A percentile compares a stretch with the other conserved stretches of the same genome.
Conservation (phyloP, 2,797 vertebrate species). For the Borostomias antarcticus region DNA sequence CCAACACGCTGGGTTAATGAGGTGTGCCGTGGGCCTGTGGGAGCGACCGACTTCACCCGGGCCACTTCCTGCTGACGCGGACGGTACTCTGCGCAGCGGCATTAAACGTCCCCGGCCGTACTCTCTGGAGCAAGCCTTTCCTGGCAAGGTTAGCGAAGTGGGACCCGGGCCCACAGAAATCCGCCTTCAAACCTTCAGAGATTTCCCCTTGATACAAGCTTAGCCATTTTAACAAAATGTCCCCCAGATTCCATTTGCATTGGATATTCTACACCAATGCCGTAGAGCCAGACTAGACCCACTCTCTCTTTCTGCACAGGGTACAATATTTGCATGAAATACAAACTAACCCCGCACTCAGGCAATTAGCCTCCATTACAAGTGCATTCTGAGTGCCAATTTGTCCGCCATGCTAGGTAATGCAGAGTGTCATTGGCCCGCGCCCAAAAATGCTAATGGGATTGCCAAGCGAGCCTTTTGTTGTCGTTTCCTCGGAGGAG, state of each 20-base stretch:
- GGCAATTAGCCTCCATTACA: slow-evolving; percentile 81
- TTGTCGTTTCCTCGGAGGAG: slow-evolving; percentile 65
- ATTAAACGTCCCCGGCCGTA: not conserved
- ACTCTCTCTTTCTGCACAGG: slow-evolving; percentile 36
- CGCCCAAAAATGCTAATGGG: slow-evolving; percentile 76
- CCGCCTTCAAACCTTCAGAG: too few relatives aligned
- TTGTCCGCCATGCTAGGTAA: slow-evolving; percentile 78
- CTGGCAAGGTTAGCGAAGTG: too few relatives aligned
- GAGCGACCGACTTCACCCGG: slow-evolving; percentile 4
- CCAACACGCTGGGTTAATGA: slow-evolving; percentile 19
- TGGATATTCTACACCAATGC: too few relatives aligned
- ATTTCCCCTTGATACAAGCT: too few relatives aligned
- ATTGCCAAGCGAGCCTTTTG: slow-evolving; percentile 68
- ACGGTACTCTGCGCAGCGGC: not conserved
- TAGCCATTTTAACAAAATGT: not conserved
- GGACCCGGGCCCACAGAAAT: too few relatives aligned
- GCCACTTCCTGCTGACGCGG: not conserved
- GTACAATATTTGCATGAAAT: slow-evolving; percentile 72
- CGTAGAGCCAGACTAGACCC: slow-evolving; percentile 58
- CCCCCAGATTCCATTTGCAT: not conserved
- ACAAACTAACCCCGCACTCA: slow-evolving; percentile 78
- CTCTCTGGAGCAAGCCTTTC: not conserved
- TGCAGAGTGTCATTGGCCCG: slow-evolving; percentile 72
- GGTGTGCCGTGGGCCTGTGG: slow-evolving; percentile 17
- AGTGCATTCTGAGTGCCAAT: slow-evolving; percentile 75